Percentiles rank a stretch among this genome's conserved stretches.
phyloP scores from a whole-genome alignment of 2,113 vertebrate genomes.

The Dromas ardeola region DNA sequence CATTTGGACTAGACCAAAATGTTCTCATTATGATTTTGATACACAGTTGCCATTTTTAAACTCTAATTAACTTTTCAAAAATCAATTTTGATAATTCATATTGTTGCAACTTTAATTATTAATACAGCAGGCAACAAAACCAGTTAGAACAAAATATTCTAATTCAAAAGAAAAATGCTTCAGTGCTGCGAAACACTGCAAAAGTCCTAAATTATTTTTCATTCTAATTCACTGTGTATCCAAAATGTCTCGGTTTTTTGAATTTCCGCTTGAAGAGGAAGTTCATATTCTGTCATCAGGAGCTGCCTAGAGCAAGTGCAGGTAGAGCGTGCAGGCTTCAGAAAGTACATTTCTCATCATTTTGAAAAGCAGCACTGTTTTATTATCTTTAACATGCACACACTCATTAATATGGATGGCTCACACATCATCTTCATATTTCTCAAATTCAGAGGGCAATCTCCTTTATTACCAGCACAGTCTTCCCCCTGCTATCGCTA shows the following conservation, averaged over 20 bases:
- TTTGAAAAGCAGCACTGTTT: background rate
- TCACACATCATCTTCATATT: background rate
- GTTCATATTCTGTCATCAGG: background rate
- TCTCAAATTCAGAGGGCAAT: background rate
- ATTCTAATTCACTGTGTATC: background rate
- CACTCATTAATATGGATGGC: background rate
- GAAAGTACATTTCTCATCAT: too few relatives aligned
- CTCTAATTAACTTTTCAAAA: background rate
- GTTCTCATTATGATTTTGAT: background rate
- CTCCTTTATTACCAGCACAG: background rate
- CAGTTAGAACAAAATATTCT: background rate
- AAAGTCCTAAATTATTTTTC: background rate
- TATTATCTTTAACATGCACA: background rate
- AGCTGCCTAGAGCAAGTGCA: background rate
- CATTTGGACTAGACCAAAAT: background rate
- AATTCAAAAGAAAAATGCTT: background rate
- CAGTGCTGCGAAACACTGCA: background rate
- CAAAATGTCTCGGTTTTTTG: background rate
- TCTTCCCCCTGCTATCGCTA: background rate
- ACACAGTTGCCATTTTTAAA: background rate
- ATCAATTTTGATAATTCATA: background rate
- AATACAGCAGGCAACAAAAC: background rate
- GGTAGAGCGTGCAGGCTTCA: background rate
- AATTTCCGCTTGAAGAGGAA: background rate
- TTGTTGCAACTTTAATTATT: background rate